These are phyloP conservation scores for Villa cingulata DNA, from an alignment of 2,888 invertebrate species.

Conservation along the genomic window DNA sequence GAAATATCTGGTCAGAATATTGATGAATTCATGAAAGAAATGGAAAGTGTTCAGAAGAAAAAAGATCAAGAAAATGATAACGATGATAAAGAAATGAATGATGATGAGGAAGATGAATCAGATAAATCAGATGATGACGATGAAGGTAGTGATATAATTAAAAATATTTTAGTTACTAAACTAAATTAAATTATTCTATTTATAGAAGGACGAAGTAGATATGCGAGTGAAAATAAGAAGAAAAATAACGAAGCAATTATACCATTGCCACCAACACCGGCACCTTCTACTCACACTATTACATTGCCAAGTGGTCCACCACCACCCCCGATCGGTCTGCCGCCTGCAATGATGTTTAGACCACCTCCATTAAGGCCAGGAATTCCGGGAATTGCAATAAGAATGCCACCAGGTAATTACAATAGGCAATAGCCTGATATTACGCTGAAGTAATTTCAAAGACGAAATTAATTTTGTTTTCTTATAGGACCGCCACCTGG, in stretches of 20 bases:
- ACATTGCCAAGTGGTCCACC: conserved; percentile 37
- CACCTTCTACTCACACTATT: conserved; percentile 25
- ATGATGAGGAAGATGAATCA: conserved; percentile 10
- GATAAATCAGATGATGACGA: conserved; percentile 18
- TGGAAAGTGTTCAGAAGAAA: conserved; percentile 73
- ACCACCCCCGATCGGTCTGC: conserved; percentile 39
- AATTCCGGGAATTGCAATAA: conserved; percentile 35
- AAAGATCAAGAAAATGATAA: conserved; percentile 45
- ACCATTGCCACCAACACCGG: conserved; percentile 21
- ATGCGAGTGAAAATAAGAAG: neutral
- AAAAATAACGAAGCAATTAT: conserved; percentile 7
- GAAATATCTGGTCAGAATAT: conserved; percentile 84
- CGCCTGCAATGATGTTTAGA: conserved; percentile 41
- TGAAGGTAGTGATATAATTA: neutral
- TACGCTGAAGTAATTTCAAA: too few species aligned
- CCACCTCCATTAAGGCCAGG: conserved; percentile 44
- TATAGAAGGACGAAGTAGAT: neutral
- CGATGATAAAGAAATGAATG: conserved; percentile 17
- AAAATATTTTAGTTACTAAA: too few species aligned
- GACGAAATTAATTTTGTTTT: too few species aligned
- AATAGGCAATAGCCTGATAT: neutral
- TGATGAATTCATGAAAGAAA: conserved; percentile 85
- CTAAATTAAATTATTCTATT: neutral
- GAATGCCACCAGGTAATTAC: conserved; percentile 38
- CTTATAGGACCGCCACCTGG: conserved; percentile 41